Conservation (phyloP, 1,140 invertebrate species). For the Cydia pomonella region DNA sequence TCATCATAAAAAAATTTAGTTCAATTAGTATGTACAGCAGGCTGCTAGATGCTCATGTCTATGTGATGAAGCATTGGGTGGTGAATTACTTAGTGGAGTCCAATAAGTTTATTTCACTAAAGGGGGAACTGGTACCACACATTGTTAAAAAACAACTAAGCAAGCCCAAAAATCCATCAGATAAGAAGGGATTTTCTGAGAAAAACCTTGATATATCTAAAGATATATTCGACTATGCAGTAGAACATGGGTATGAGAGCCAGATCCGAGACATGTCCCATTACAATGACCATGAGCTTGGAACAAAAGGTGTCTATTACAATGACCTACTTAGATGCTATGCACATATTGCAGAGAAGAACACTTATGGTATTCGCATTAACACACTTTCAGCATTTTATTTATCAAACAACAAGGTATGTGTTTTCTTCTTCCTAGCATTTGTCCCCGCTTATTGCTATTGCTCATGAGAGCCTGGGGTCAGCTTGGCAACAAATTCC, state of each 20-base stretch:
- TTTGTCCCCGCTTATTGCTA: too few species aligned
- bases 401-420: slow-evolving; percentile 90
- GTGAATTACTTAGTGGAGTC: slow-evolving; percentile 87
- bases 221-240: slow-evolving; percentile 86
- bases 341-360: slow-evolving; percentile 85
- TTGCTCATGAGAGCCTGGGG: too few species aligned
- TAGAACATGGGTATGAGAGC: slow-evolving; percentile 82
- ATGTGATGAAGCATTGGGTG: slow-evolving; percentile 93
- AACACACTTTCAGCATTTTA: slow-evolving; percentile 92
- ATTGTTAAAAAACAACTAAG: slow-evolving; percentile 92
- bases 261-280: slow-evolving; percentile 85
- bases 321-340: slow-evolving; percentile 90
- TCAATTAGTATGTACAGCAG: slow-evolving; percentile 87
- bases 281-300: slow-evolving; percentile 88
- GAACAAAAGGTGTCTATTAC: slow-evolving; percentile 86
- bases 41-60: slow-evolving; percentile 93
- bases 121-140: slow-evolving; percentile 93
- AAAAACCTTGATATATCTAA: slow-evolving; percentile 82
- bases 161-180: slow-evolving; percentile 76
- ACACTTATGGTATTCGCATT: slow-evolving; percentile 87
- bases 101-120: slow-evolving; percentile 88
- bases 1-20: slow-evolving; percentile 88
- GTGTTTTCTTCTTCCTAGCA: too few species aligned
- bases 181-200: slow-evolving; percentile 84
- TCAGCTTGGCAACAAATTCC: too few species aligned